Evolutionary conservation across 2,888 invertebrate genomes (phyloP).

Genomic region (Tetanocera ferruginea): DNA sequence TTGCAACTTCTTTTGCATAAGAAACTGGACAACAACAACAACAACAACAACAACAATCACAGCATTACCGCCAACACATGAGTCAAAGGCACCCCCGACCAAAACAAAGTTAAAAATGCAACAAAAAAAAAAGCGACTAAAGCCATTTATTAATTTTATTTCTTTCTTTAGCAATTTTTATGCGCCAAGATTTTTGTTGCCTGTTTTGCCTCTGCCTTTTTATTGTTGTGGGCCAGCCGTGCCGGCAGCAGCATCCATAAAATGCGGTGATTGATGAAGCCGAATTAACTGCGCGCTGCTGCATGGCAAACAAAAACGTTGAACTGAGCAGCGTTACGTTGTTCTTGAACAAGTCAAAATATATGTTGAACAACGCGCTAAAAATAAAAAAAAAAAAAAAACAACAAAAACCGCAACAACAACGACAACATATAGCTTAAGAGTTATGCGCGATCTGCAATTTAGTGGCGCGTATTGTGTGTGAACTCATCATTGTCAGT

Average conservation of each 20-base stretch:
- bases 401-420: conserved; percentile 33
- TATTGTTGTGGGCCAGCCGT: conserved; percentile 32
- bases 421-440: conserved; percentile 43
- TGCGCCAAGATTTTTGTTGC: conserved; percentile 6
- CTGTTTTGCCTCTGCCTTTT: conserved; percentile 17
- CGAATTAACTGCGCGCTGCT: conserved; percentile 55
- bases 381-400: conserved; percentile 24
- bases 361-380: conserved; percentile 18
- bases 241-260: conserved; percentile 50
- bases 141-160: conserved; percentile 49
- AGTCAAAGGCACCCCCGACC: conserved; percentile 25
- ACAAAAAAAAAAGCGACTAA: conserved; percentile 18
- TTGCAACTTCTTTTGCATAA: conserved; percentile 46
- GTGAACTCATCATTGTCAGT: conserved; percentile 51
- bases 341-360: conserved; percentile 22
- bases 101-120: conserved; percentile 35
- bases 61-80: conserved; percentile 29
- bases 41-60: conserved; percentile 13
- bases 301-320: conserved; percentile 41
- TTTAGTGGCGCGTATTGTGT: conserved; percentile 55
- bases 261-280: conserved; percentile 56
- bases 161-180: conserved; percentile 34
- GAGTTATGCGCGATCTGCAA: conserved; percentile 46
- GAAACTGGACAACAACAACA: conserved; percentile 25
- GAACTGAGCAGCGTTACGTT: background rate